phyloP scores from a whole-genome alignment of 1,140 invertebrate species.

The Capitella teleta region DNA sequence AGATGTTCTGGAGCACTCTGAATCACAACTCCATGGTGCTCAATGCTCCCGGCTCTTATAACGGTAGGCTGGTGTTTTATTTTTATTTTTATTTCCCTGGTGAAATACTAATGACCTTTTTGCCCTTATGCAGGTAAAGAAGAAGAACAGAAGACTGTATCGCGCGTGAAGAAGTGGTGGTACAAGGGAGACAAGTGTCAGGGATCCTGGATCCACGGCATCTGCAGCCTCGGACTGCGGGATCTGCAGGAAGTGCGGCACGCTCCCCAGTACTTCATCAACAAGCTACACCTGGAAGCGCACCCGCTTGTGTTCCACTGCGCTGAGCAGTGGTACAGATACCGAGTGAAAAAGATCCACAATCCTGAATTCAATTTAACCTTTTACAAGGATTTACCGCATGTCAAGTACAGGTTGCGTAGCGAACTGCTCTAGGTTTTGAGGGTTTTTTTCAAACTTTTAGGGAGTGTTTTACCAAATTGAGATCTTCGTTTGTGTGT shows the following conservation, averaged over 20 bases:
- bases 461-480: no score
- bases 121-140: neutral
- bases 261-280: conserved; percentile 2
- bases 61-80: conserved; percentile 5
- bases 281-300: conserved; percentile 4
- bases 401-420: no score
- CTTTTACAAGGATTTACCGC: no score
- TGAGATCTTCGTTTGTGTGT: no score
- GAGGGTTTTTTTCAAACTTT: no score
- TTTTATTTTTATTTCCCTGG: no score
- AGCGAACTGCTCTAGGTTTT: no score
- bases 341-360: neutral
- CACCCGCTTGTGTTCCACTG: conserved; percentile 2
- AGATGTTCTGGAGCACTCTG: conserved; percentile 12
- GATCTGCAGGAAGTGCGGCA: neutral
- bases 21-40: conserved; percentile 10
- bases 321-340: conserved; percentile 6
- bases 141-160: neutral
- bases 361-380: no score
- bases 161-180: conserved; percentile 2
- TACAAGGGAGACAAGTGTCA: neutral
- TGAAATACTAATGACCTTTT: no score
- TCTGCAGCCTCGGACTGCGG: neutral
- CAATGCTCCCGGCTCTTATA: conserved; percentile 12
- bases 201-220: neutral